phyloP scores from a whole-genome alignment of 2,113 vertebrate genomes.

The Tautogolabrus adspersus region DNA sequence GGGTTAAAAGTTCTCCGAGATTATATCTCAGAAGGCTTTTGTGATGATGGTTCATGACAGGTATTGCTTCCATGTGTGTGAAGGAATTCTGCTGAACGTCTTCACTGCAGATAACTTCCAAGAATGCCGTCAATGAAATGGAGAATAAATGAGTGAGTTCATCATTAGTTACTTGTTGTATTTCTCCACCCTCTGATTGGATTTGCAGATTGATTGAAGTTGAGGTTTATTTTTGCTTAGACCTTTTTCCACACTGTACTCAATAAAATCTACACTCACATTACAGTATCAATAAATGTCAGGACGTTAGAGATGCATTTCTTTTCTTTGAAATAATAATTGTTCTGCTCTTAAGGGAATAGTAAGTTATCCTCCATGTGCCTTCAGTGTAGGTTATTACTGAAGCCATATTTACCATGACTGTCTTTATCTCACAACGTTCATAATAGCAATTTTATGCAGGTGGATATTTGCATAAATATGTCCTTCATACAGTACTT shows the following conservation, averaged over 20 bases:
- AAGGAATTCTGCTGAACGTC: slow-evolving; percentile 68
- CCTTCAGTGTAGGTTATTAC: slow-evolving; percentile 24
- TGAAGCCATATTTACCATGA: slow-evolving; percentile 23
- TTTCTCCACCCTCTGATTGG: slow-evolving; percentile 10
- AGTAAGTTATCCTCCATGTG: slow-evolving; percentile 36
- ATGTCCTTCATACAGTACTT: slow-evolving; percentile 24
- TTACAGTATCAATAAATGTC: slow-evolving; percentile 57
- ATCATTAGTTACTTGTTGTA: slow-evolving; percentile 2
- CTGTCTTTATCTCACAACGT: slow-evolving; percentile 15
- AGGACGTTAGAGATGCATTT: slow-evolving; percentile 85
- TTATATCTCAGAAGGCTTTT: slow-evolving; percentile 83
- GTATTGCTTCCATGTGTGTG: slow-evolving; percentile 72
- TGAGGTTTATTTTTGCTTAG: slow-evolving; percentile 37
- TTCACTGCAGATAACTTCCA: slow-evolving; percentile 38
- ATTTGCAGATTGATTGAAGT: slow-evolving; percentile 36
- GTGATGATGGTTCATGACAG: slow-evolving; percentile 82
- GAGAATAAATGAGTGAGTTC: background rate
- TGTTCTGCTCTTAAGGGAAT: slow-evolving; percentile 77
- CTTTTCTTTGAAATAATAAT: slow-evolving; percentile 86
- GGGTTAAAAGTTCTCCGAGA: slow-evolving; percentile 85
- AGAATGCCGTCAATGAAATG: slow-evolving; percentile 13
- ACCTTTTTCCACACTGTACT: slow-evolving; percentile 79
- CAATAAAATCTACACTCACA: slow-evolving; percentile 77
- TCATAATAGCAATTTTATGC: background rate
- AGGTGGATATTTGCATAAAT: slow-evolving; percentile 11